These are phyloP conservation scores for Ictidomys tridecemlineatus DNA, from an alignment of 2,113 vertebrate genomes.

Conservation along the genomic window DNA sequence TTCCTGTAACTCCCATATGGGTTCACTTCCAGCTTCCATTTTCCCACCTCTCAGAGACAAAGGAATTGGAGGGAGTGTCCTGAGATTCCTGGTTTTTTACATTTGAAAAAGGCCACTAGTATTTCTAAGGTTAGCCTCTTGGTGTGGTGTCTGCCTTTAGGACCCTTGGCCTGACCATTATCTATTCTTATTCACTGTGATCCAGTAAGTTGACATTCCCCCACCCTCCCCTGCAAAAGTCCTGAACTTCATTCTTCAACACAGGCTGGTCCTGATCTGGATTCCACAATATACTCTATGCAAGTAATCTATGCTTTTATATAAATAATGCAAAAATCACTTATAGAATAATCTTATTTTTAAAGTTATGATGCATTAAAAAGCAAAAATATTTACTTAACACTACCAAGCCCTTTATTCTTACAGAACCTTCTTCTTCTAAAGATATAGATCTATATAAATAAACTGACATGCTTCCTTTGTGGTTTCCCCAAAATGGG, in stretches of 20 bases:
- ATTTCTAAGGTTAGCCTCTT: too few relatives aligned
- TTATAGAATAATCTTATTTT: background rate
- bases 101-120: too few relatives aligned
- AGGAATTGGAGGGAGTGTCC: too few relatives aligned
- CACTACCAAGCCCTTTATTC: background rate
- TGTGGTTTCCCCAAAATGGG: background rate
- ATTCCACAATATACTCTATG: background rate
- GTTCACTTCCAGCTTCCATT: too few relatives aligned
- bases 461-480: background rate
- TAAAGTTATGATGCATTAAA: constrained; percentile 6
- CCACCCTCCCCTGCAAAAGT: background rate
- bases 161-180: too few relatives aligned
- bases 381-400: background rate
- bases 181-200: background rate
- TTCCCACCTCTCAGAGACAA: too few relatives aligned
- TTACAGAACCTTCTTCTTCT: background rate
- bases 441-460: background rate
- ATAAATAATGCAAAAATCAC: background rate
- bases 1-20: too few relatives aligned
- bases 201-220: background rate
- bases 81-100: too few relatives aligned
- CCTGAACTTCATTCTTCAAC: background rate
- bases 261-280: background rate
- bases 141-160: too few relatives aligned
- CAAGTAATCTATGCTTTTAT: background rate